phyloP scores from a whole-genome alignment of 2,888 invertebrate species.

The Euclidia mi region DNA sequence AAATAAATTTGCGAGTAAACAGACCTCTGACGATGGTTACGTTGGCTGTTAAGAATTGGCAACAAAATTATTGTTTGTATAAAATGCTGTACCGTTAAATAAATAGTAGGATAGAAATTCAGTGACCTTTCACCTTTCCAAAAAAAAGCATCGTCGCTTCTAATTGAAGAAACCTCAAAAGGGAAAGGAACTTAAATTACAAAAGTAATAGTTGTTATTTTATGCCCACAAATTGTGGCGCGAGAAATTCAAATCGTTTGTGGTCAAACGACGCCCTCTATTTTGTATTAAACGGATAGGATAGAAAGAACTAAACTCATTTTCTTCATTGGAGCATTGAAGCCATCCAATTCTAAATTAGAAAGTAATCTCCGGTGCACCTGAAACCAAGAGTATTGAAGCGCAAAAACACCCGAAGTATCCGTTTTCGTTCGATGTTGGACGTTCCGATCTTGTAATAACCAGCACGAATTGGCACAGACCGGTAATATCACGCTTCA shows the following conservation, averaged over 20 bases:
- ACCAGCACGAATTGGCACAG: constrained; percentile 60
- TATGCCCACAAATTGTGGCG: constrained; percentile 4
- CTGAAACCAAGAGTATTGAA: constrained; percentile 52
- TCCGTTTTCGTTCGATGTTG: constrained; percentile 33
- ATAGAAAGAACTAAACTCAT: constrained; percentile 33
- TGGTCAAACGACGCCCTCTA: constrained; percentile 7
- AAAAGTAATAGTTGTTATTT: too few species aligned
- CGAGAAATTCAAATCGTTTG: neutral
- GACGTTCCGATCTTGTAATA: constrained; percentile 59
- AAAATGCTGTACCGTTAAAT: too few species aligned
- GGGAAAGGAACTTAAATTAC: too few species aligned
- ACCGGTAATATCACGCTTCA: constrained; percentile 64
- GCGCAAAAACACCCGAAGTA: constrained; percentile 58
- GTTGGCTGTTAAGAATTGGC: too few species aligned
- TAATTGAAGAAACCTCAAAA: too few species aligned
- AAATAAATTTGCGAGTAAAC: too few species aligned
- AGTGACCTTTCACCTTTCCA: too few species aligned
- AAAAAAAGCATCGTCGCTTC: too few species aligned
- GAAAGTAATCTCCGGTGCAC: constrained; percentile 54
- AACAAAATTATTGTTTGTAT: too few species aligned
- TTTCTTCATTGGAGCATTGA: constrained; percentile 42
- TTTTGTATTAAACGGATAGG: constrained; percentile 22
- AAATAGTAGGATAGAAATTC: too few species aligned
- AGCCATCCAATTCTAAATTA: constrained; percentile 57
- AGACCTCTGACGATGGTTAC: too few species aligned